Evolutionary conservation across 2,113 vertebrate genomes (phyloP), one percentile per base, ranked within the genome.

Genomic region (Apeltes quadracus): DNA sequence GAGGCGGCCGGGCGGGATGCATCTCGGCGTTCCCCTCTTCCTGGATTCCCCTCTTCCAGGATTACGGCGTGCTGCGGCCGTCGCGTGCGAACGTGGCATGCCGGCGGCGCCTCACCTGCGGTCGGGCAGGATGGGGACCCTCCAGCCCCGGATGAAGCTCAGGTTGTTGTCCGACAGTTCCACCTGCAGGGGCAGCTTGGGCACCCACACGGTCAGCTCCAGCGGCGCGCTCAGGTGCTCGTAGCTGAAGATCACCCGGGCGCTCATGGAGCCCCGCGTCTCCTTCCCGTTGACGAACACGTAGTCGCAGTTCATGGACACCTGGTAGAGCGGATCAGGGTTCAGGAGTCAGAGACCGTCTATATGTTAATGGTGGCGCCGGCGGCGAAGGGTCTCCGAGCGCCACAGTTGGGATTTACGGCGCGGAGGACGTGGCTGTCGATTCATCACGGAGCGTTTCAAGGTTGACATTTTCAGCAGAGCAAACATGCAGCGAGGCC

Each of bases 241-340:
- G 0, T 98, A 98, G 93, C 92, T 97, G 92, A 99, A 99, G 87
- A 96, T 95, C 75, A 99, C 96, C 25, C 96, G 90, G 51, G 96
- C 96, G 0, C 94, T 99, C 98, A 99, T 98, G 84, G 98, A 98
- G 51, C 98, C 98, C 3, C 72, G 94, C 0, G 95, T 96, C 90
- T 99, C 98, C 88, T 99, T 99, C 20, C 98, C 98, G 0, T 97
- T 99, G 75, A 99, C 98, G 0, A 96, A 99, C 83, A 99, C 96
- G 0, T 99, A 99, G 91, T 99, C 98, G 0, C 98, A 99, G 92
- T 95, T 97, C 93, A 95, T 96, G 91, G 98, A 99, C 20, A 98
- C 98, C 98, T 94, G 34, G 55, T n/a, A n/a, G n/a, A 50, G 62
- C 5, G 81, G 76, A 87, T 84, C 64, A 82, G 38, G 72, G 72